Conservation (phyloP, 2,888 invertebrate genomes). For the Caenorhabditis sp. region DNA sequence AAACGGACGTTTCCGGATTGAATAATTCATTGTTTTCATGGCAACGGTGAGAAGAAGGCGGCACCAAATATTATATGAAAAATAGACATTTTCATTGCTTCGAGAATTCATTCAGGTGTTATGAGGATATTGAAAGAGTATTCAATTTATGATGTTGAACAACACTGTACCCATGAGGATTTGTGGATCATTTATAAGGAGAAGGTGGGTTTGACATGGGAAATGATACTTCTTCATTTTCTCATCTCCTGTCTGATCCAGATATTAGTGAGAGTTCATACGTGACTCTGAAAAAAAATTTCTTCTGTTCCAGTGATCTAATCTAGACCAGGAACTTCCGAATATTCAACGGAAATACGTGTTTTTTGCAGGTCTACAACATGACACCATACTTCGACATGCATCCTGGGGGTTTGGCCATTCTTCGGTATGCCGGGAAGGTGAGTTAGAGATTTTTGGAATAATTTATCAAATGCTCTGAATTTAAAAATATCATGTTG, state of each 20-base stretch:
- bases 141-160: constrained; percentile 39
- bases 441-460: constrained; percentile 12
- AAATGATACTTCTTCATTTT: too few species aligned
- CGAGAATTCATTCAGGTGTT: too few species aligned
- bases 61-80: too few species aligned
- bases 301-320: neutral
- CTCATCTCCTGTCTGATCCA: too few species aligned
- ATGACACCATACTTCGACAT: constrained; percentile 51
- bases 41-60: neutral
- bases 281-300: too few species aligned
- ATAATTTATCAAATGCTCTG: neutral
- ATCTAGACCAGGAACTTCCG: neutral
- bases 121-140: constrained; percentile 25
- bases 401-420: constrained; percentile 56
- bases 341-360: neutral
- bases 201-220: constrained; percentile 25
- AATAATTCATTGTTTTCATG: neutral
- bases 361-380: constrained; percentile 51
- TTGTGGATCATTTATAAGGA: constrained; percentile 46
- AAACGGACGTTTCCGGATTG: neutral
- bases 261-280: too few species aligned
- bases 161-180: constrained; percentile 50
- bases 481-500: too few species aligned
- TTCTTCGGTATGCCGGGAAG: constrained; percentile 53
- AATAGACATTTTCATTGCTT: neutral